Evolutionary conservation across 2,113 vertebrate genomes (phyloP).

Genomic region (Numida meleagris): DNA sequence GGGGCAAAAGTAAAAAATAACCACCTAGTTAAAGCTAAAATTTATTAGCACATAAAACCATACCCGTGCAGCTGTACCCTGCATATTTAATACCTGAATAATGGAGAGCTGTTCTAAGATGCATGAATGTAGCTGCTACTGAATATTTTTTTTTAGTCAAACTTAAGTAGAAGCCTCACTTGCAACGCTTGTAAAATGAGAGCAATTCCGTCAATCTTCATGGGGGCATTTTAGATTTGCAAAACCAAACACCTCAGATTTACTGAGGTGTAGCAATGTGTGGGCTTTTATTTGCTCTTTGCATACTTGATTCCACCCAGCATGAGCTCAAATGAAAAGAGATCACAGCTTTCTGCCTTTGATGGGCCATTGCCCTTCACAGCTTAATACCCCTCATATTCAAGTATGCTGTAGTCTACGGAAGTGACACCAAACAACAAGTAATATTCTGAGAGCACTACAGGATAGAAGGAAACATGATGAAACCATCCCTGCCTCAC

Average conservation of each 20-base stretch:
- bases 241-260: not conserved
- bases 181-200: not conserved
- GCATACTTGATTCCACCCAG: not conserved
- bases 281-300: not conserved
- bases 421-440: not conserved
- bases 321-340: not conserved
- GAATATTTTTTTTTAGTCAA: not conserved
- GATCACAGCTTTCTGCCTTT: not conserved
- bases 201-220: not conserved
- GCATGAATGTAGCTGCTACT: not conserved
- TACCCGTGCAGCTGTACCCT: not conserved
- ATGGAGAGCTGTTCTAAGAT: not conserved
- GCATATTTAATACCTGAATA: not conserved
- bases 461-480: accelerated
- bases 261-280: accelerated
- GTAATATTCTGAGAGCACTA: accelerated
- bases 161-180: not conserved
- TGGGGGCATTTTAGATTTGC: not conserved
- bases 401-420: not conserved
- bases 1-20: not conserved
- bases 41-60: not conserved
- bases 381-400: not conserved
- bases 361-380: not conserved
- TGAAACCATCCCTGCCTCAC: not conserved
- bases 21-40: not conserved